phyloP scores from a whole-genome alignment of 2,888 invertebrate genomes.

The Gisinianus flammeolus region DNA sequence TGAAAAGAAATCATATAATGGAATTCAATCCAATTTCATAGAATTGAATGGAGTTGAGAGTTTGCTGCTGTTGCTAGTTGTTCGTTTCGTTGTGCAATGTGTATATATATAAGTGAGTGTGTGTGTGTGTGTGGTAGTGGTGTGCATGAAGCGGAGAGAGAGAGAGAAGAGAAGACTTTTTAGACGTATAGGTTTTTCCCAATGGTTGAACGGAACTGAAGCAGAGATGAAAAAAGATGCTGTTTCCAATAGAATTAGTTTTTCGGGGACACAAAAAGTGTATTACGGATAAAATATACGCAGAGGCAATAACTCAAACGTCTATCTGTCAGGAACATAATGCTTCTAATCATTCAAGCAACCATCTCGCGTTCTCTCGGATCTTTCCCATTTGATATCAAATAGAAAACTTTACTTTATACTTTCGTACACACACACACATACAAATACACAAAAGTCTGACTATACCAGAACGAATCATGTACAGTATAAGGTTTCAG shows the following conservation, averaged over 20 bases:
- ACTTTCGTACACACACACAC: not conserved
- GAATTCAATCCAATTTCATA: slow-evolving; percentile 44
- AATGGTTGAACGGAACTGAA: slow-evolving; percentile 46
- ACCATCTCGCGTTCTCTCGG: slow-evolving; percentile 56
- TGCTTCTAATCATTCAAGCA: slow-evolving; percentile 58
- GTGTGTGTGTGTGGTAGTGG: slow-evolving; percentile 20
- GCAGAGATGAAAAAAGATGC: slow-evolving; percentile 52
- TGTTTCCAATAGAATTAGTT: slow-evolving; percentile 53
- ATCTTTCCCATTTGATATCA: slow-evolving; percentile 48
- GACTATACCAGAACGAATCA: too few species aligned
- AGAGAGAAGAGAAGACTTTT: slow-evolving; percentile 37
- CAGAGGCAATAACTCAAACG: slow-evolving; percentile 58
- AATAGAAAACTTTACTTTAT: slow-evolving; percentile 42
- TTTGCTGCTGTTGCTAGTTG: slow-evolving; percentile 20
- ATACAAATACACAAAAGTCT: not conserved
- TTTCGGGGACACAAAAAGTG: slow-evolving; percentile 54
- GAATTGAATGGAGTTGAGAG: slow-evolving; percentile 37
- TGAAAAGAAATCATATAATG: slow-evolving; percentile 48
- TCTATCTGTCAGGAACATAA: slow-evolving; percentile 59
- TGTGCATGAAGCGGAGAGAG: slow-evolving; percentile 34
- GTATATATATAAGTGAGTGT: slow-evolving; percentile 1
- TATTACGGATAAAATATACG: slow-evolving; percentile 54
- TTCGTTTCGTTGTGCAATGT: not conserved
- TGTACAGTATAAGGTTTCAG: too few species aligned
- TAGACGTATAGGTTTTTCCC: slow-evolving; percentile 37